Evolutionary conservation across 2,797 vertebrate genomes (phyloP).

Genomic region (Corythornis leucogaster): DNA sequence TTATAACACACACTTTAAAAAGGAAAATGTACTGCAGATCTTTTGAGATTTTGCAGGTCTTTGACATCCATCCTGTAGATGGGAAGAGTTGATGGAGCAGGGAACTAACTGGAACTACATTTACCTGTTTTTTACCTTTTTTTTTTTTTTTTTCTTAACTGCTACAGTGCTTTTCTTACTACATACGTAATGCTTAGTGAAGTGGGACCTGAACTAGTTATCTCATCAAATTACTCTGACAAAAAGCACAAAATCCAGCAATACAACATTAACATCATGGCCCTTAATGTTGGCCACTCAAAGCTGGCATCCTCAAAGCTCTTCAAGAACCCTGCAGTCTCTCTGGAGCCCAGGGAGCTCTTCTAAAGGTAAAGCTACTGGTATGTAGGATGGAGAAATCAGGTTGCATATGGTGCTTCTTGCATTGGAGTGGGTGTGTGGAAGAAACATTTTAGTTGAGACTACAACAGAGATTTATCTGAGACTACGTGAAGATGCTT

Average conservation of each 20-base stretch:
- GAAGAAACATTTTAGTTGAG: neutral
- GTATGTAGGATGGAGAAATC: neutral
- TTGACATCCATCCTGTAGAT: neutral
- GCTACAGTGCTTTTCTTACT: neutral
- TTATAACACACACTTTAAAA: neutral
- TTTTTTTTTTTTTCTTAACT: neutral
- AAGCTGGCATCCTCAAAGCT: neutral
- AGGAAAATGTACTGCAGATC: neutral
- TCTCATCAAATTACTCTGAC: neutral
- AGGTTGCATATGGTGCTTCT: neutral
- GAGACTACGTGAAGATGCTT: neutral
- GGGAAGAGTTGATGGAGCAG: neutral
- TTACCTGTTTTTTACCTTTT: neutral
- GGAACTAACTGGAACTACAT: neutral
- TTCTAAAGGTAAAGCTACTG: neutral
- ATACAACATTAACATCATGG: neutral
- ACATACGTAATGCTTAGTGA: neutral
- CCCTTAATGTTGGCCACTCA: neutral
- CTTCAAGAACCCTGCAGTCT: neutral
- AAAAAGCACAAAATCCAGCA: neutral
- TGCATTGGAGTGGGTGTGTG: accelerated
- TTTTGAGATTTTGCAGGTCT: neutral
- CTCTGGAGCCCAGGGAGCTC: neutral
- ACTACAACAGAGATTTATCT: neutral
- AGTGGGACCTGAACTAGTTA: neutral